Percentiles rank a stretch among this genome's conserved stretches.
These are phyloP conservation scores for Sinella curviseta DNA, from an alignment of 1,140 invertebrate genomes.

Conservation along the genomic window DNA sequence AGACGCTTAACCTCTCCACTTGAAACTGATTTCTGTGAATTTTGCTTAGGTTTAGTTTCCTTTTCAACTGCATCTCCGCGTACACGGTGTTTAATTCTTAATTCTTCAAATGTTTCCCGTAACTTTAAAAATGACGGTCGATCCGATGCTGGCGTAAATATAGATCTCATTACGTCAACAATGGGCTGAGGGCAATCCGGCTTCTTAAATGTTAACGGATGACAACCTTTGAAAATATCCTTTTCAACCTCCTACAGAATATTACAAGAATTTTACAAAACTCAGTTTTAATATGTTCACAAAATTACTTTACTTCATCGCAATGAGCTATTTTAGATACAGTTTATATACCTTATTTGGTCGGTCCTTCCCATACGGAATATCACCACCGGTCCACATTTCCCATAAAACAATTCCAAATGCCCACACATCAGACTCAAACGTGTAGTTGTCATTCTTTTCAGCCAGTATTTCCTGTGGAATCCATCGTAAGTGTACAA, in stretches of 20 bases:
- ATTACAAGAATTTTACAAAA: not conserved
- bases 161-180: not conserved
- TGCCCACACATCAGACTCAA: conserved; percentile 20
- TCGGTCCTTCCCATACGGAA: conserved; percentile 31
- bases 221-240: not conserved
- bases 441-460: not conserved
- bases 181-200: not conserved
- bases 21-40: no score
- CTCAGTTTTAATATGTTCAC: no score
- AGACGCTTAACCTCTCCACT: no score
- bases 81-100: no score
- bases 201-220: not conserved
- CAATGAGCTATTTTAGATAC: no score
- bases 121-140: not conserved
- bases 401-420: conserved; percentile 28
- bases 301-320: no score
- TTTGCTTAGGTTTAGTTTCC: no score
- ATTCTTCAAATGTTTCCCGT: not conserved
- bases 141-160: not conserved
- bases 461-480: conserved; percentile 29
- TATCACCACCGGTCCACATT: conserved; percentile 21
- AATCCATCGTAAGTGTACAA: conserved; percentile 26
- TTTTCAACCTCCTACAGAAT: not conserved
- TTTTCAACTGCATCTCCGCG: no score
- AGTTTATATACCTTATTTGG: no score